Conservation (phyloP, 2,888 invertebrate species). For the Timema podura region DNA sequence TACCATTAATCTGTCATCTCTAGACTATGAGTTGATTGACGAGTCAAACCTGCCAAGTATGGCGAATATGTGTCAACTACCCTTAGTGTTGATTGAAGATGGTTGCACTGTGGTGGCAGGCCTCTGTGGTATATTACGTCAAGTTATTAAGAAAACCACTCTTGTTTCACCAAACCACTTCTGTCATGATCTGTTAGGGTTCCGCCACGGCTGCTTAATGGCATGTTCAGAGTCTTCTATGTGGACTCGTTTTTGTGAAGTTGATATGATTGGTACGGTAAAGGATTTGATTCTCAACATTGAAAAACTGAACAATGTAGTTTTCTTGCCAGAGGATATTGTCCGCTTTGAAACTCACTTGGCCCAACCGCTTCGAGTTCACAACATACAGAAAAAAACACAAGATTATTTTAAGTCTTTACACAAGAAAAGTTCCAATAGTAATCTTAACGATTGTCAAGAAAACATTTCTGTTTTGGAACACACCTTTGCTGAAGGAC, state of each 20-base stretch:
- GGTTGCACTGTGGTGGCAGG: slow-evolving; percentile 66
- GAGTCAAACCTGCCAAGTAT: slow-evolving; percentile 42
- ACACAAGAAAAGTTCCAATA: no score
- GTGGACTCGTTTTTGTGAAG: slow-evolving; percentile 92
- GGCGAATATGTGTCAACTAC: slow-evolving; percentile 54
- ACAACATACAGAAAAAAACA: slow-evolving; percentile 77
- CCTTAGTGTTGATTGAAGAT: slow-evolving; percentile 55
- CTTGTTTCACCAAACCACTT: slow-evolving; percentile 39
- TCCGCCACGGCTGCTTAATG: slow-evolving; percentile 72
- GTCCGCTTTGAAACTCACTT: slow-evolving; percentile 80
- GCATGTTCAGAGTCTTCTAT: slow-evolving; percentile 80
- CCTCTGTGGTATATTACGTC: slow-evolving; percentile 67
- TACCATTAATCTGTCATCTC: slow-evolving; percentile 18
- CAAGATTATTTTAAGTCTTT: slow-evolving; percentile 50
- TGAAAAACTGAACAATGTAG: slow-evolving; percentile 34
- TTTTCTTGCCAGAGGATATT: slow-evolving; percentile 62
- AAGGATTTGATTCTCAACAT: slow-evolving; percentile 45
- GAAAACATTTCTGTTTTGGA: slow-evolving; percentile 41
- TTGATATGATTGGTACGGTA: slow-evolving; percentile 63
- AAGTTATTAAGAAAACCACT: slow-evolving; percentile 50
- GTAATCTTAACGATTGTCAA: slow-evolving; percentile 35
- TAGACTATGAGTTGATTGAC: slow-evolving; percentile 21
- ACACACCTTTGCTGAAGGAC: slow-evolving; percentile 81
- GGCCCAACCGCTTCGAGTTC: slow-evolving; percentile 74
- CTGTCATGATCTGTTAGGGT: slow-evolving; percentile 63